Evolutionary conservation across 2,113 vertebrate genomes (phyloP), one percentile per base, ranked within the genome.

Genomic region (Panthera leo): DNA sequence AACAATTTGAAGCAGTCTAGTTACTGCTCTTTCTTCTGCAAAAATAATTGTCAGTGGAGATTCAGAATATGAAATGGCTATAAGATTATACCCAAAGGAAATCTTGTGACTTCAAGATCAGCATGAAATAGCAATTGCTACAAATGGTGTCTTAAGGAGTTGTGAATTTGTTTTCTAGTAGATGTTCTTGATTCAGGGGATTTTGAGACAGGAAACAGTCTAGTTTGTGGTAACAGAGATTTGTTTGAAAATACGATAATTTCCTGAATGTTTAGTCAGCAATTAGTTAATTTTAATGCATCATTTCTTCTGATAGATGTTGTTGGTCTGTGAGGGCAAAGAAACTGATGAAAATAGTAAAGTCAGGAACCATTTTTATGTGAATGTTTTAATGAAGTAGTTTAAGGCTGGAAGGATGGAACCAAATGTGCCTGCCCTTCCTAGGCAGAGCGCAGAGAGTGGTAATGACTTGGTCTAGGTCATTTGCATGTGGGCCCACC

Each of bases 101-200:
- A 78, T 8, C 85, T 29, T 91, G 16, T 45, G 23, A 76, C 79
- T 97, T 48, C 53, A 93, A 67, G 61, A 70, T 61, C 3, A 15
- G 65, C 31, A 34, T 79, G 68, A 87, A 82, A 86, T 67, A 61
- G 7, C n/a, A 93, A 11, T 61, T 51, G 11, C 34, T 90, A 36
- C n/a, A 85, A 93, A 39, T 92, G 27, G 65, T 48, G 42, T 82
- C 48, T 63, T 61, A 80, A 97, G 34, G 63, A 93, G 61, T 29
- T 83, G 7, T 70, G n/a, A 45, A 51, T 97, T 91, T 94, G 79
- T 95, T 96, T 96, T 88, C 53, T 36, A 73, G 48, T 27, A 63
- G 34, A 94, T 88, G 29, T 36, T 58, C 39, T 89, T 61, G 84
- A 67, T 83, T 9, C 45, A 91, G 58, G 76, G 85, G 89, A 84